phyloP scores from a whole-genome alignment of 2,888 invertebrate genomes.

The Agrochola lychnidis region DNA sequence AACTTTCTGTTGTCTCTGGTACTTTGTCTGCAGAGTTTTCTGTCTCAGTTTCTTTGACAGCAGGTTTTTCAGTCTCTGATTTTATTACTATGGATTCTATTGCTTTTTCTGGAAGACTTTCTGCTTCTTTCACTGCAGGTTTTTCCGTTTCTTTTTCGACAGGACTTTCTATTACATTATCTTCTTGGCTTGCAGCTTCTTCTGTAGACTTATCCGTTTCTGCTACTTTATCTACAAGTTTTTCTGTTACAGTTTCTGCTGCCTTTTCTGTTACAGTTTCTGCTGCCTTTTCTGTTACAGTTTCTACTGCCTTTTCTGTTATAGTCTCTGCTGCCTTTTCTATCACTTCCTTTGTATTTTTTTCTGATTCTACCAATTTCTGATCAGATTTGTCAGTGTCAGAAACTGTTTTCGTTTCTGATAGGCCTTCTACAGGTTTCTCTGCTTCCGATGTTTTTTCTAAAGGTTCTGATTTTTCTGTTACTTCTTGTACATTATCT shows the following conservation, averaged over 20 bases:
- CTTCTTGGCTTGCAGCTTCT: not conserved
- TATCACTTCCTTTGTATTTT: not conserved
- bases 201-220: not conserved
- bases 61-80: constrained; percentile 5
- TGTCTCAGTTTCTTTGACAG: constrained; percentile 19
- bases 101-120: constrained; percentile 16
- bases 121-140: not conserved
- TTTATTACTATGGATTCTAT: constrained; percentile 8
- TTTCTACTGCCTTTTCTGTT: not conserved
- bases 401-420: constrained; percentile 13
- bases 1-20: constrained; percentile 1
- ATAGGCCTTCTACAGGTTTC: constrained; percentile 3
- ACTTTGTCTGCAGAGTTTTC: constrained; percentile 15
- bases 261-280: not conserved
- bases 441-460: constrained; percentile 18
- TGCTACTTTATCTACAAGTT: not conserved
- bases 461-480: constrained; percentile 9
- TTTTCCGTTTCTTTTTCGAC: constrained; percentile 10
- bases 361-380: constrained; percentile 12
- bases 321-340: constrained; percentile 12
- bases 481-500: constrained; percentile 21
- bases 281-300: not conserved
- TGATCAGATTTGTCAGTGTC: constrained; percentile 9
- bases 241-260: constrained; percentile 1
- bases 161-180: not conserved